Evolutionary conservation across 1,140 invertebrate species (phyloP), one percentile per base, ranked within the genome.

Genomic region (Caligus rogercresseyi): DNA sequence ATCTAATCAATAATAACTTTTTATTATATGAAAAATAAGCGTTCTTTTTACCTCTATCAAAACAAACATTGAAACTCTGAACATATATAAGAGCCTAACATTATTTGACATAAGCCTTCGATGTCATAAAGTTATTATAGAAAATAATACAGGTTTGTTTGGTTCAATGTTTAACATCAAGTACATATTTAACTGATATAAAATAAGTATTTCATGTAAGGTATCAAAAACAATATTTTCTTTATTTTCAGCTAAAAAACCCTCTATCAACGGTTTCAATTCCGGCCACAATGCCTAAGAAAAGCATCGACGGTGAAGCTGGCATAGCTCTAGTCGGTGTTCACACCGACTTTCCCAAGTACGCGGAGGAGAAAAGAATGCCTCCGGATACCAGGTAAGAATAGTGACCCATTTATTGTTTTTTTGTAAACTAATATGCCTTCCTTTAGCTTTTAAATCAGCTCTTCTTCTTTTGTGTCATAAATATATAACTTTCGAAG

Each of bases 261-360:
- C 89, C 90, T 76, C 84, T 86, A 43, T 25, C 54, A 56, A 56
- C 54, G 15, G 54, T 25, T 56, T 21, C 54, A 56, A 52, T 18
- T 16, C 19, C 25, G 19, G 55, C 63, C 54, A 52, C 23, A 16
- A 61, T 56, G 54, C 15, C 54, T 56, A 68, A 70, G 58, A 69
- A 69, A 52, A 67, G 69, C 19, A 68, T 67, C 59, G 68, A 70
- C 31, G 84, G 84, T 75, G 84, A 86, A 73, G 84, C 85, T 63
- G 83, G 83, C 68, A 81, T 85, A 69, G 85, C 84, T 66, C 78
- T 87, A 66, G 85, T 87, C 66, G 83, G 84, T 67, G 85, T 87
- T 54, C 84, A 87, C 76, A 80, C 83, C 70, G 87, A 90, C 71
- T 89, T 87, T 74, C 86, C 86, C 52, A 80, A 83, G 69, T 87